Conservation (phyloP, 2,797 vertebrate genomes). For the Silurus aristotelis region DNA sequence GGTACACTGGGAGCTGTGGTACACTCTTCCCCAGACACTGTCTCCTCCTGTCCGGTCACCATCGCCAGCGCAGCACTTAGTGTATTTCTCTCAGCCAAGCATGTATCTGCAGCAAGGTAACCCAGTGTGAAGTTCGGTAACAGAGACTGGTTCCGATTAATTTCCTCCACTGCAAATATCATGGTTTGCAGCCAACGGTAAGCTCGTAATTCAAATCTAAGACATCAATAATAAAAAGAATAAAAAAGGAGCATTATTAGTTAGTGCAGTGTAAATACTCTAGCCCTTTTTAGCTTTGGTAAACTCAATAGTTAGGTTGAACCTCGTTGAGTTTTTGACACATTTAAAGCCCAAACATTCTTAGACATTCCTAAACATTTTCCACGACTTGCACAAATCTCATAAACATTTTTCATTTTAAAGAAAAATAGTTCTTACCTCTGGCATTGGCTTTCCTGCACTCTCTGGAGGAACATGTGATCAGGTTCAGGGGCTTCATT, state of each 20-base stretch:
- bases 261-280: background rate
- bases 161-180: constrained; percentile 65
- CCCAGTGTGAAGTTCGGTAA: constrained; percentile 63
- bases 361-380: background rate
- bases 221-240: background rate
- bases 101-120: constrained; percentile 62
- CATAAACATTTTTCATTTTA: background rate
- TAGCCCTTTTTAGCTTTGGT: background rate
- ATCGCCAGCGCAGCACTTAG: constrained; percentile 58
- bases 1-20: constrained; percentile 46
- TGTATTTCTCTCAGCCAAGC: constrained; percentile 56
- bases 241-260: background rate
- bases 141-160: constrained; percentile 59
- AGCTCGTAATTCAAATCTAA: constrained; percentile 49
- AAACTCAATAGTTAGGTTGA: background rate
- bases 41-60: constrained; percentile 55
- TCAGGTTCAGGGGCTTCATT: constrained; percentile 49
- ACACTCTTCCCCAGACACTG: constrained; percentile 49
- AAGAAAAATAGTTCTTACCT: constrained; percentile 40
- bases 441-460: constrained; percentile 42
- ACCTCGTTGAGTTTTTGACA: background rate
- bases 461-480: constrained; percentile 42
- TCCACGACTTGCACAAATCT: background rate
- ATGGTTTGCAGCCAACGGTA: constrained; percentile 63
- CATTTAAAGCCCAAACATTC: background rate